phyloP scores from a whole-genome alignment of 2,888 invertebrate species.

The Artemia sinica region DNA sequence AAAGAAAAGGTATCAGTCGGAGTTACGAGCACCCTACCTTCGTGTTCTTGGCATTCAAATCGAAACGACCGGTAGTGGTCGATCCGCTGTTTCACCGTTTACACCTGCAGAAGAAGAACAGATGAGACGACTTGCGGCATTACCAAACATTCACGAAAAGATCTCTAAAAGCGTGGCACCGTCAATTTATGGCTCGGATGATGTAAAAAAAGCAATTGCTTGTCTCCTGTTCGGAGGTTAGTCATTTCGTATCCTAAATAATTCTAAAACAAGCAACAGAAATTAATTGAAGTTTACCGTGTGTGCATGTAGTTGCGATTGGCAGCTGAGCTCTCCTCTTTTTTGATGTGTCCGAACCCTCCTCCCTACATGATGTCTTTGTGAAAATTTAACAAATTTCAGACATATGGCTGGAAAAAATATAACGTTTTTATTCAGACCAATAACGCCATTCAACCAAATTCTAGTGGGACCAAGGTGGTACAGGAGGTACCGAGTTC shows the following conservation, averaged over 20 bases:
- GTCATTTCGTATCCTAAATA: not conserved
- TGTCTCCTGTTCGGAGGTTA: constrained; percentile 80
- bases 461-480: too few relatives aligned
- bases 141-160: constrained; percentile 69
- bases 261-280: too few relatives aligned
- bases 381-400: too few relatives aligned
- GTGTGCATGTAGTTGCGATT: too few relatives aligned
- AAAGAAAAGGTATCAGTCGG: constrained; percentile 67
- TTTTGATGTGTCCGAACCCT: too few relatives aligned
- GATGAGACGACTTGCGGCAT: constrained; percentile 63
- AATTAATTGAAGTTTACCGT: too few relatives aligned
- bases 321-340: too few relatives aligned
- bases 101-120: constrained; percentile 58
- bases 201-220: constrained; percentile 93
- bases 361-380: too few relatives aligned
- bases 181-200: constrained; percentile 79
- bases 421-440: too few relatives aligned
- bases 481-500: too few relatives aligned
- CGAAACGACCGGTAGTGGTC: constrained; percentile 57
- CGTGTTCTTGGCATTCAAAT: constrained; percentile 80
- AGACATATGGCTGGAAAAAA: too few relatives aligned
- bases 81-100: constrained; percentile 30
- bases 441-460: too few relatives aligned
- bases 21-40: constrained; percentile 80
- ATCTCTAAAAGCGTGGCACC: constrained; percentile 83